A percentile compares a stretch with the other conserved stretches of the same genome.
Evolutionary conservation across 2,797 vertebrate genomes (phyloP).

Genomic region (Taeniopygia guttata): DNA sequence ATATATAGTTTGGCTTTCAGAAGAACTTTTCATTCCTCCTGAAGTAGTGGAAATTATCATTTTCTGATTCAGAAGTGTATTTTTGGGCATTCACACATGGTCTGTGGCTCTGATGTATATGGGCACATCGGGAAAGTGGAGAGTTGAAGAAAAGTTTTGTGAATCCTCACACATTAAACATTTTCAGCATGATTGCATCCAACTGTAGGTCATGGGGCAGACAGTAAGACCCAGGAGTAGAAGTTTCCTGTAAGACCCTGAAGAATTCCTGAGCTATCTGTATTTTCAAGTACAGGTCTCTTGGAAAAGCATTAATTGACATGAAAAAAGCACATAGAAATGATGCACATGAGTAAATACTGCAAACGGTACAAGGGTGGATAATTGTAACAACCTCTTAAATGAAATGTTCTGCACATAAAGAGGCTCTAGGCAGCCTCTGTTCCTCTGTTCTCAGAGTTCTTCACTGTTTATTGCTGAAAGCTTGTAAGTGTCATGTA

Average conservation of each 20-base stretch:
- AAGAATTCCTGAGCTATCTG: not conserved
- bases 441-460: not conserved
- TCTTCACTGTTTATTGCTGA: not conserved
- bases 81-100: not conserved
- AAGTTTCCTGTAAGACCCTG: not conserved
- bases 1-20: not conserved
- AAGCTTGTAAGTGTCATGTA: not conserved
- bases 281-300: not conserved
- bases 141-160: not conserved
- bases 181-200: not conserved
- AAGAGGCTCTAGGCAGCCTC: not conserved
- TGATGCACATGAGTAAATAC: not conserved
- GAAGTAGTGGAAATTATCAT: not conserved
- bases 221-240: not conserved
- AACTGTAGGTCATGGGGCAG: not conserved
- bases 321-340: not conserved
- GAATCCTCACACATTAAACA: not conserved
- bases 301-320: not conserved
- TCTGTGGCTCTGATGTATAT: accelerated
- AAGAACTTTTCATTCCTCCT: not conserved
- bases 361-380: not conserved
- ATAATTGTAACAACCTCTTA: not conserved
- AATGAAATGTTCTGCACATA: not conserved
- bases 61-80: not conserved
- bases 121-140: accelerated